Conservation (phyloP, 2,113 vertebrate species). For the Stomatorhinus ivindoensis region DNA sequence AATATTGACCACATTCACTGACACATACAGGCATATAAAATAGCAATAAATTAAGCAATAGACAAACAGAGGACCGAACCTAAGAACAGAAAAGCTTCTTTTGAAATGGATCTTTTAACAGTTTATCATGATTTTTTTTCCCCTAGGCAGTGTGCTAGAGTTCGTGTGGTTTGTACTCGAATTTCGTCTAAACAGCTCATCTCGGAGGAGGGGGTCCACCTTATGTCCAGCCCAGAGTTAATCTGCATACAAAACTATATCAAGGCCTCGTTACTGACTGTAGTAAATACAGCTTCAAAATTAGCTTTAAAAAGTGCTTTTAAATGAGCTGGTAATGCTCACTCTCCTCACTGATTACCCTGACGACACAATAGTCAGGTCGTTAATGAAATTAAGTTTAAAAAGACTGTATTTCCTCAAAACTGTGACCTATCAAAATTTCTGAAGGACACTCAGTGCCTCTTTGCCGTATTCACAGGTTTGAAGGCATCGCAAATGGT, state of each 20-base stretch:
- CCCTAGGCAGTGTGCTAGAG: neutral
- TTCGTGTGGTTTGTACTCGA: neutral
- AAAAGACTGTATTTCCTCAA: neutral
- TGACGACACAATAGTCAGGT: neutral
- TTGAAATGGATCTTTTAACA: neutral
- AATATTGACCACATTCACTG: constrained; percentile 12
- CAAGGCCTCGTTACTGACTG: neutral
- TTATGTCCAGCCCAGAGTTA: neutral
- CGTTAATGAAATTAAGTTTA: neutral
- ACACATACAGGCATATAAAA: neutral
- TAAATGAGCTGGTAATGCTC: neutral
- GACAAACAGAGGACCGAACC: neutral
- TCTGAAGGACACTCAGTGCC: neutral
- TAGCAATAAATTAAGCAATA: constrained; percentile 16
- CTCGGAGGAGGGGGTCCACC: neutral
- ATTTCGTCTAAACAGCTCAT: neutral
- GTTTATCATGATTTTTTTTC: neutral
- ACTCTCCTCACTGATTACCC: neutral
- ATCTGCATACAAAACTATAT: neutral
- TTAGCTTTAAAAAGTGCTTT: neutral
- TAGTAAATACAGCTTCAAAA: neutral
- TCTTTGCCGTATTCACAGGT: no score
- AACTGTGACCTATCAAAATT: neutral
- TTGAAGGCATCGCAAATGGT: neutral
- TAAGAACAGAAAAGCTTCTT: neutral